Conservation (phyloP, 2,797 vertebrate species). For the Betta splendens region DNA sequence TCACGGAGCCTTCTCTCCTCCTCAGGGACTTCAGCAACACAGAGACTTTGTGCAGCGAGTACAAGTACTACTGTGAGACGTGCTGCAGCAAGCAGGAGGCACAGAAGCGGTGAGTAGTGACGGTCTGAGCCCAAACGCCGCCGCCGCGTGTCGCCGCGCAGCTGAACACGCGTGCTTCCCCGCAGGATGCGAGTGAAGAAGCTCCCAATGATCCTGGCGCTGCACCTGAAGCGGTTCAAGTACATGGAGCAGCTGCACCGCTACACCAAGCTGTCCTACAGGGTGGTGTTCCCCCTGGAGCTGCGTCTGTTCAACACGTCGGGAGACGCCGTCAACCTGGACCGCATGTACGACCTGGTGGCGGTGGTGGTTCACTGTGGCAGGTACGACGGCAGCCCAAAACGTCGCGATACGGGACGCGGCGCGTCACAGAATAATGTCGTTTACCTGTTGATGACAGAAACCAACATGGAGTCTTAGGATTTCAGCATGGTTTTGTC, state of each 20-base stretch:
- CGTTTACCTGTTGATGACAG: no score
- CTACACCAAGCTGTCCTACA: conserved; percentile 96
- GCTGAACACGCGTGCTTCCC: conserved; percentile 5
- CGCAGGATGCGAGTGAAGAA: conserved; percentile 90
- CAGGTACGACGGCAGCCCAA: conserved; percentile 89
- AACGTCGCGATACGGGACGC: no score
- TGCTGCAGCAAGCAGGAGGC: conserved; percentile 99
- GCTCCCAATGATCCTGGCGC: conserved; percentile 96
- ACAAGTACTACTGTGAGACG: conserved; percentile 98
- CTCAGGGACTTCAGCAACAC: conserved; percentile 98
- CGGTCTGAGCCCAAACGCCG: no score
- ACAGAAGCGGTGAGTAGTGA: conserved; percentile 89
- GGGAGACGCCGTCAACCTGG: conserved; percentile 90
- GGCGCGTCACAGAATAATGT: no score
- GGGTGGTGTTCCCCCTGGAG: conserved; percentile 95
- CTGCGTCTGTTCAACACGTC: conserved; percentile 97
- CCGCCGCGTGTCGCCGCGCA: background rate
- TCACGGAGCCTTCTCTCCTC: conserved; percentile 24
- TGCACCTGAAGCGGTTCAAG: conserved; percentile 97
- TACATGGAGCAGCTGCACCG: conserved; percentile 98
- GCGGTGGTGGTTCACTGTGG: conserved; percentile 98
- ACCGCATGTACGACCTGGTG: conserved; percentile 97
- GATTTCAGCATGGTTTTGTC: conserved; percentile 15
- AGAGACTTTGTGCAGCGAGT: conserved; percentile 97
- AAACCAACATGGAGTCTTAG: background rate